Base-by-base conservation (phyloP, 2,113 vertebrate species). In the Hippocampus barbouri region DNA sequence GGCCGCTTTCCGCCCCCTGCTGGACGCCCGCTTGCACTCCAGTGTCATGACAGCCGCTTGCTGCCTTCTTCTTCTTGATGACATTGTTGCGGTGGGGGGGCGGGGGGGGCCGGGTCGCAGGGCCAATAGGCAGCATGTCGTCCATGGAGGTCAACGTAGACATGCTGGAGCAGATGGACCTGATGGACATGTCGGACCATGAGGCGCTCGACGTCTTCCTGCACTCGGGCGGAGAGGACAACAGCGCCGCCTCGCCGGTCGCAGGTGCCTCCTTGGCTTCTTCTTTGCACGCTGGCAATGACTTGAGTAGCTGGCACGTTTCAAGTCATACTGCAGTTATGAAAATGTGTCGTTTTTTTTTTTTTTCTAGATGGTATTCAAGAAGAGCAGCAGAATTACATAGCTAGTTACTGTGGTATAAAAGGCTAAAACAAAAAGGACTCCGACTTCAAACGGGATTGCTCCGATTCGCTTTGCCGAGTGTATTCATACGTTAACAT, bases 101-200 rank as follows among this genome's bases (percentile, higher is more conserved):
- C 5, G 12, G 12, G 43, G 9, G 60, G 15, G 27, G 16, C 1
- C 15, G 20, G 30, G 21, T 23, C 21, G 61, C 90, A 99, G 97
- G 94, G 78, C 96, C 96, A 2, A 96, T 96, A 90, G 97, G 97
- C 74, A 99, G 97, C 90, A 96, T 98, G 97, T 98, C 97, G 0
- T 98, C 97, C 71, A 98, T 98, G 97, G 97, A 98, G 87, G 97
- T 99, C 81, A 98, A 99, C 0, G 95, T 99, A 81, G 97, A 98
- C 90, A 92, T 96, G 94, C 87, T 98, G 90, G 97, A 99, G 84
- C 97, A 98, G 92, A 98, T 99, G 97, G 97, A 99, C 54, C 90
- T 99, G 14, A 96, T 96, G 94, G 97, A 98, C 86, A 92, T 98
- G 90, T 96, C 95, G 5, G 97, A 99, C 90, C 97, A 99, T 59